Conservation (phyloP, 2,888 invertebrate species). For the Phragmatobia fuliginosa region DNA sequence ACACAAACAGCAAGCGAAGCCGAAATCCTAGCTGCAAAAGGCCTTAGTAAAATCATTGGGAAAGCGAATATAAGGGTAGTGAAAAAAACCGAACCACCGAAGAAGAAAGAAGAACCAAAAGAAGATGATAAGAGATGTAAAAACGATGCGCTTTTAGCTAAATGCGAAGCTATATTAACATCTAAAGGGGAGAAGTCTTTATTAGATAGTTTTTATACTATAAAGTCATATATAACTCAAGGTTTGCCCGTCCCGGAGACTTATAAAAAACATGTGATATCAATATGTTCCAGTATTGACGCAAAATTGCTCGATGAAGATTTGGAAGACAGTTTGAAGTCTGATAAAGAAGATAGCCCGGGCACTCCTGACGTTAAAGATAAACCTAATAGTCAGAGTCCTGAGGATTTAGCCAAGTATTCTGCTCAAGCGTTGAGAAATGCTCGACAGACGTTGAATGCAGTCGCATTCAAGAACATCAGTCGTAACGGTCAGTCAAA, state of each 20-base stretch:
- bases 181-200: slow-evolving; percentile 76
- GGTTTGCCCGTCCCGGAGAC: slow-evolving; percentile 76
- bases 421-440: slow-evolving; percentile 76
- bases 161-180: slow-evolving; percentile 75
- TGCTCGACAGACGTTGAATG: slow-evolving; percentile 77
- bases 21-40: slow-evolving; percentile 79
- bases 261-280: slow-evolving; percentile 77
- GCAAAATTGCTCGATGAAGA: slow-evolving; percentile 74
- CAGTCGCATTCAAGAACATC: slow-evolving; percentile 75
- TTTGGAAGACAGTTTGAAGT: slow-evolving; percentile 62
- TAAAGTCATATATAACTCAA: slow-evolving; percentile 77
- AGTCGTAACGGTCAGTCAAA: slow-evolving; percentile 72
- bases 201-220: slow-evolving; percentile 77
- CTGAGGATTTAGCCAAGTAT: slow-evolving; percentile 75
- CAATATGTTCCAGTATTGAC: slow-evolving; percentile 77
- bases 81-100: slow-evolving; percentile 60
- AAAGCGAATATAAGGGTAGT: slow-evolving; percentile 65
- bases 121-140: slow-evolving; percentile 60
- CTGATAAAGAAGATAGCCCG: slow-evolving; percentile 49
- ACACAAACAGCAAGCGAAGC: slow-evolving; percentile 73
- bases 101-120: slow-evolving; percentile 48
- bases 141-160: slow-evolving; percentile 71
- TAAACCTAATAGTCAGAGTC: slow-evolving; percentile 59
- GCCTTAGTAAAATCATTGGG: slow-evolving; percentile 79
- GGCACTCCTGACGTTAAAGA: slow-evolving; percentile 42